Conservation (phyloP, 2,113 vertebrate genomes). For the Mellivora capensis region DNA sequence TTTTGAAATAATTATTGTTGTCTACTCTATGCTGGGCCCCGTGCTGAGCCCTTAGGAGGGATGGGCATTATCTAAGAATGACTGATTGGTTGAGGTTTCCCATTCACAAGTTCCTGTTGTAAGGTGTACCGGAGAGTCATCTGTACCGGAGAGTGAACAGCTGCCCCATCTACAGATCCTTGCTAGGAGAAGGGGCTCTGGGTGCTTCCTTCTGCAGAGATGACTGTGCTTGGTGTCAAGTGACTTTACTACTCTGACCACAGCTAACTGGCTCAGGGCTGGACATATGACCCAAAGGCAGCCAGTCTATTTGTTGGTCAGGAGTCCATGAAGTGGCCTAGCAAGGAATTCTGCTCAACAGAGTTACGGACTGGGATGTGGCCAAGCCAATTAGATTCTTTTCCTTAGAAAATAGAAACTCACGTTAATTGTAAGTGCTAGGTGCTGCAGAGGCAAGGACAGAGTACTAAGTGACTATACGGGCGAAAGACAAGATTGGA, state of each 20-base stretch:
- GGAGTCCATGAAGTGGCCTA: neutral
- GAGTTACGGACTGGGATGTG: neutral
- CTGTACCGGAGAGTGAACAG: neutral
- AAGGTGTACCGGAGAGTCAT: neutral
- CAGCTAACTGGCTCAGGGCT: neutral
- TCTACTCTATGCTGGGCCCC: neutral
- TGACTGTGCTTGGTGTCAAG: neutral
- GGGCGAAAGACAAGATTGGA: neutral
- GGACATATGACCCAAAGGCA: neutral
- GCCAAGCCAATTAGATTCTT: neutral
- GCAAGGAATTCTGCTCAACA: neutral
- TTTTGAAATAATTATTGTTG: neutral
- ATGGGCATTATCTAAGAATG: neutral
- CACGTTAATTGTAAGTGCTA: neutral
- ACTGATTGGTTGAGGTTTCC: conserved; percentile 21
- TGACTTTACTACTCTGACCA: neutral
- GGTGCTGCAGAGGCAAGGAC: neutral
- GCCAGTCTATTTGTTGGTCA: neutral
- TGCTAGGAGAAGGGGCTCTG: neutral
- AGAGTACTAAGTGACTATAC: neutral
- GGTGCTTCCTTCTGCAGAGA: neutral
- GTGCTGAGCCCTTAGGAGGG: neutral
- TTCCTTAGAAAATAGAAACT: conserved; percentile 1
- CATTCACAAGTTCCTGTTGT: neutral
- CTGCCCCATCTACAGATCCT: neutral